phyloP scores from a whole-genome alignment of 2,797 vertebrate species.

The Benthosema pterotum region DNA sequence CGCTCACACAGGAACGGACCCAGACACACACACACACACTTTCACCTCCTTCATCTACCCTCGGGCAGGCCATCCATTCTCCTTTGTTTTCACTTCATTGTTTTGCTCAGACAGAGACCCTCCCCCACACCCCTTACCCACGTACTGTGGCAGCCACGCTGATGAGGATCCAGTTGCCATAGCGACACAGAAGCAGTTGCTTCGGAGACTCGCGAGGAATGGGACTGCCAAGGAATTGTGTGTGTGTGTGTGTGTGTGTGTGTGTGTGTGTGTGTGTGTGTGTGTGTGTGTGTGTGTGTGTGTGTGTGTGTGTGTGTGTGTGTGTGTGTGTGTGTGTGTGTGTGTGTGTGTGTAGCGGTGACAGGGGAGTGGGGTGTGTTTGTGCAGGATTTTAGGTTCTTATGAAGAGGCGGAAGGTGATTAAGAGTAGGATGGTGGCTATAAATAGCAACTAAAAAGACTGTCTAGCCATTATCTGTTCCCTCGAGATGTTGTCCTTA shows the following conservation, averaged over 20 bases:
- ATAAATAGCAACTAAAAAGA: constrained; percentile 70
- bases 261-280: too few relatives aligned
- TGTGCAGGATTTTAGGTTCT: constrained; percentile 10
- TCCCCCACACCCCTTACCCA: constrained; percentile 32
- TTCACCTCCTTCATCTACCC: constrained; percentile 15
- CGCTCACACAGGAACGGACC: not conserved
- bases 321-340: too few relatives aligned
- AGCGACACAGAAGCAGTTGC: constrained; percentile 82
- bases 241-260: not conserved
- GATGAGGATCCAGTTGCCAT: constrained; percentile 79
- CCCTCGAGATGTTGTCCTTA: too few relatives aligned
- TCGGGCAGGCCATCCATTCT: constrained; percentile 19
- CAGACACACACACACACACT: constrained; percentile 3
- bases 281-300: not conserved
- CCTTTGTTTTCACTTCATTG: constrained; percentile 14
- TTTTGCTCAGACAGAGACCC: not conserved
- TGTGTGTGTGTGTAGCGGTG: constrained; percentile 20
- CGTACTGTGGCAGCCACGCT: constrained; percentile 37
- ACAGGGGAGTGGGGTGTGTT: constrained; percentile 25
- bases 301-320: too few relatives aligned
- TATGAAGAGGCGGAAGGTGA: too few relatives aligned
- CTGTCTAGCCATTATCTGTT: not conserved
- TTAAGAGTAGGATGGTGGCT: constrained; percentile 46
- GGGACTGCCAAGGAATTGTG: constrained; percentile 69
- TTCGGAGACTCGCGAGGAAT: constrained; percentile 77